Base-by-base conservation (phyloP, 2,797 vertebrate species). In the Galaxias olidus region DNA sequence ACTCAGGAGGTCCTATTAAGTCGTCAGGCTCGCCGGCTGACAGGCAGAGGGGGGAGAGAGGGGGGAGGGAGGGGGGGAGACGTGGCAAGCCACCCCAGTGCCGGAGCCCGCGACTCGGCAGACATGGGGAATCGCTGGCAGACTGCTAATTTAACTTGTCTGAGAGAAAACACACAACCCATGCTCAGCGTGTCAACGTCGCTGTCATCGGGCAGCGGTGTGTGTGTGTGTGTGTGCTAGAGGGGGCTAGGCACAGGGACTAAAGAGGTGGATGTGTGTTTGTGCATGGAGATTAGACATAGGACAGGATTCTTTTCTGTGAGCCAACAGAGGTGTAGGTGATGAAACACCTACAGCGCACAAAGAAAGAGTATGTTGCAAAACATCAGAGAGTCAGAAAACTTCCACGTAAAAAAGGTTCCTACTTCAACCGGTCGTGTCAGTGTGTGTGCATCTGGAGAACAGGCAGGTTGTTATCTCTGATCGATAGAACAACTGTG, bases 1-100 rank as follows among this genome's bases (percentile, higher is more conserved):
- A 96, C 94, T 98, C 95, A 94, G 94, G 93, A 93, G 94, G 94
- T 94, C 95, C 96, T 95, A 98, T 98, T 97, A 98, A 98, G 95
- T 94, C 95, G 93, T 98, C 96, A 98, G 93, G 89, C 89, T 30
- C 87, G 86, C 91, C 93, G 92, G 76, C 83, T 87, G 86, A 86
- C 85, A 83, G 76, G 74, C 11, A 11, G 40, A 41, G 53, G 53
- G 20, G 19, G 76, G 68, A 79, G 64, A 70, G 93, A 90, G 86
- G 89, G 91, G 90, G 94, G 93, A 94, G 93, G 93, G 91, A 92
- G 94, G 6, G 30, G 30, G 30, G 30, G 30, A 92, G 72, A 78
- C 74, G 80, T 79, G 79, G 76, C 63, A 65, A 76, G 79, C 74
- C 72, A 65, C 69, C 69, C 57, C 68, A 81, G 76, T 75, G 73